phyloP scores from a whole-genome alignment of 2,797 vertebrate genomes.

The Leuciscus waleckii region DNA sequence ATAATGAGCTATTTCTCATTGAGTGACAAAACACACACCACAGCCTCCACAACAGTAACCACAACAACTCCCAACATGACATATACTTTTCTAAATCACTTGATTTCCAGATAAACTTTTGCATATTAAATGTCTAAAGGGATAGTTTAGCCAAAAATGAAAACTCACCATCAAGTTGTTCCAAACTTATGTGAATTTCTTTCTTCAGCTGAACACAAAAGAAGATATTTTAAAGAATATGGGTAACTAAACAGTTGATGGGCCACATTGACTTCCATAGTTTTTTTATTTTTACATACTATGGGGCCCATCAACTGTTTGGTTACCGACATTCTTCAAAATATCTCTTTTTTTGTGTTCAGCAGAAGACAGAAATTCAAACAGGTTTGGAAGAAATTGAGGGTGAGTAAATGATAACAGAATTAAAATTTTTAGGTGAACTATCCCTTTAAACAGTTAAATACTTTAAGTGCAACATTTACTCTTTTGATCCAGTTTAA shows the following conservation, averaged over 20 bases:
- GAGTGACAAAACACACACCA: slow-evolving; percentile 12
- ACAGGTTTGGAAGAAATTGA: too few relatives aligned
- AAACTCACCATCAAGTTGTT: not conserved
- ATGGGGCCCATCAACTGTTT: not conserved
- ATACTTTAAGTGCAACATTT: too few relatives aligned
- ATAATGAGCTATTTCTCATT: not conserved
- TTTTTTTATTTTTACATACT: too few relatives aligned
- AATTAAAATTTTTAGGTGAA: not conserved
- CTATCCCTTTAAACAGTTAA: not conserved
- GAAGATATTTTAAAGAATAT: not conserved
- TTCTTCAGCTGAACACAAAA: not conserved
- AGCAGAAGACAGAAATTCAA: too few relatives aligned
- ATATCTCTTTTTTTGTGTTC: not conserved
- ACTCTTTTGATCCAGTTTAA: not conserved
- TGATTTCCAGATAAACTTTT: not conserved
- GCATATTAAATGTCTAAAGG: not conserved
- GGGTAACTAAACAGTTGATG: not conserved
- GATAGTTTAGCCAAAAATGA: not conserved
- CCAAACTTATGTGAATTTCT: not conserved
- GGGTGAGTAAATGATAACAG: not conserved
- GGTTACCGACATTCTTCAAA: not conserved
- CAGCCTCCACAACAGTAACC: not conserved
- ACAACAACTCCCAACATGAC: slow-evolving; percentile 1
- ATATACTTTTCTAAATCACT: not conserved
- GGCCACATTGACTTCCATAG: not conserved